Conservation (phyloP, 23 tunicate species). For the Styela plicata region DNA sequence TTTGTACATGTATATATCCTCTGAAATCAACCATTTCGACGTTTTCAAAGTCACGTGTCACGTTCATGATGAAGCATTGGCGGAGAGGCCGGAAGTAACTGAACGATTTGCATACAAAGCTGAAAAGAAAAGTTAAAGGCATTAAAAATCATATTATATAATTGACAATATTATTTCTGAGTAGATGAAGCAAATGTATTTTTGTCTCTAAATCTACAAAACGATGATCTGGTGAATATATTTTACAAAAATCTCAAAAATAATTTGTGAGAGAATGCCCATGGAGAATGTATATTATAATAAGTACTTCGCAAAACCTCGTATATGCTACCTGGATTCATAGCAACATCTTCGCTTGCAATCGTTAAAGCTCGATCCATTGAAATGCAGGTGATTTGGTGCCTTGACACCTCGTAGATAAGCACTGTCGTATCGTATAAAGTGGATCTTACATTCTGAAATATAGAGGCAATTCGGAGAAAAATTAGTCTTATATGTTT, state of each 20-base stretch:
- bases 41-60: background rate
- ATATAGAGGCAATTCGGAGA: too few relatives aligned
- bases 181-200: too few relatives aligned
- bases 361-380: background rate
- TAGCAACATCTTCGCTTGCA: constrained; percentile 8
- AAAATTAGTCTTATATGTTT: too few relatives aligned
- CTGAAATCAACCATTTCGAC: background rate
- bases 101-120: constrained; percentile 15
- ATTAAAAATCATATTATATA: too few relatives aligned
- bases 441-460: background rate
- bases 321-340: constrained; percentile 14
- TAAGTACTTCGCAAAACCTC: too few relatives aligned
- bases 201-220: too few relatives aligned
- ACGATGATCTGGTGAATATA: too few relatives aligned
- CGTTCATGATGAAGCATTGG: constrained; percentile 22
- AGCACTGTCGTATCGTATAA: background rate
- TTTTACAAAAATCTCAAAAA: too few relatives aligned
- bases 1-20: background rate
- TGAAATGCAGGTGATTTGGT: background rate
- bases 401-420: constrained; percentile 15
- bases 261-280: too few relatives aligned
- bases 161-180: too few relatives aligned
- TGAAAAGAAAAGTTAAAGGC: too few relatives aligned
- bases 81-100: constrained; percentile 13
- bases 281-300: too few relatives aligned